Base-by-base conservation (phyloP, 30 jellyfish, hydroid and myxozoan species). In the Kudoa iwatai region DNA sequence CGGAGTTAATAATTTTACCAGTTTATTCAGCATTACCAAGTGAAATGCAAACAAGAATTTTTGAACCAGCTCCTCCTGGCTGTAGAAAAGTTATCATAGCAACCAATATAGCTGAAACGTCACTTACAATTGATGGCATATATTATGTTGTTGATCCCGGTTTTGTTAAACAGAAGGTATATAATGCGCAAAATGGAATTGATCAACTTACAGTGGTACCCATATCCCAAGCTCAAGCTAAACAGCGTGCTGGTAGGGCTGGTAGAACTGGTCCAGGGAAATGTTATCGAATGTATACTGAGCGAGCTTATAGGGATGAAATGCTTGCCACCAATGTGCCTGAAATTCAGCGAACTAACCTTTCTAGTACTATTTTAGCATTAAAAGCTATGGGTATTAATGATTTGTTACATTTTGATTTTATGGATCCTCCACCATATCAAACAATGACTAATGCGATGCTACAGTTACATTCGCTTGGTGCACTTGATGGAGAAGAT, bases 391-490 rank as follows among this genome's bases (percentile, higher is more conserved):
- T 77, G 20, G 96, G 96, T 13, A 64, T 77, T 40, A 88, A 77
- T 43, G 88, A 77, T 50, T 33, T 77, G 42, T 84, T 77, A 13
- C 88, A 77, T 52, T 77, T 77, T 47, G 96, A 77, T 46, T 77
- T 77, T 58, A 77, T 77, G 96, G 96, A 77, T 42, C 96, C 96
- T 1, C 96, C 96, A 71, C 88, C 96, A 2, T 88, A 88, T 11
- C 88, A 77, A 35, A 77, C 96, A 10, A 39, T 77, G 54, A 77
- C 62, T 88, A 58, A 88, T 49, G 96, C 96, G 6, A 38, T 77
- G 46, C 88, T 61, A 42, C 45, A 61, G 19, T 42, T 77, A 41
- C 61, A 77, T 50, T 77, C 61, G 50, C 35, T 77, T 30, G 40
- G 53, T 16, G 96, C 96, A 10, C 63, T 77, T 14, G 71, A 77